A percentile compares a stretch with the other conserved stretches of the same genome.
Evolutionary conservation across 2,113 vertebrate species (phyloP).

Genomic region (Calidris pygmaea): DNA sequence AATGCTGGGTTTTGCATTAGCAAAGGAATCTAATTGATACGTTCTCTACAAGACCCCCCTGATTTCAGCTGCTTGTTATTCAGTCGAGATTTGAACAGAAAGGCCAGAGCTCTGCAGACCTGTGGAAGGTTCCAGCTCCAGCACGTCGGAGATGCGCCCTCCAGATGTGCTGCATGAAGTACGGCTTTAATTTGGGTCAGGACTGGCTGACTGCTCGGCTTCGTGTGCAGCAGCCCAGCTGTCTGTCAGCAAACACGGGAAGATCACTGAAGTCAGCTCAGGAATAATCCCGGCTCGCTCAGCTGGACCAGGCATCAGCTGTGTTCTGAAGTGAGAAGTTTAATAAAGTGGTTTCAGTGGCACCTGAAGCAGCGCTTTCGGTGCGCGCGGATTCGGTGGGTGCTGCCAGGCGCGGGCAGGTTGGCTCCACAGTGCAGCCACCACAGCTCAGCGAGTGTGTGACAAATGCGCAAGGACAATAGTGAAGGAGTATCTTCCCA

Average conservation of each 20-base stretch:
- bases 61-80: not conserved
- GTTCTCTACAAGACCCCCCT: not conserved
- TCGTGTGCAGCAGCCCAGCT: not conserved
- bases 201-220: not conserved
- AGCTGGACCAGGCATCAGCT: not conserved
- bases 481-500: not conserved
- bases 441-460: fast-evolving
- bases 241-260: not conserved
- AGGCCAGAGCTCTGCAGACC: not conserved
- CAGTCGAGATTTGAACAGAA: not conserved
- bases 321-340: not conserved
- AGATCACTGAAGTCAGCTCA: not conserved
- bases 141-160: fast-evolving
- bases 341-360: not conserved
- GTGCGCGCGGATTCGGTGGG: not conserved
- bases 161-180: not conserved
- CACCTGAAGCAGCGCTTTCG: not conserved
- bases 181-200: not conserved
- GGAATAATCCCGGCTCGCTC: not conserved
- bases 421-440: not conserved
- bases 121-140: not conserved
- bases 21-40: not conserved
- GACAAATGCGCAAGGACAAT: not conserved
- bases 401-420: not conserved
- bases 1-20: not conserved